phyloP scores from a whole-genome alignment of 2,797 vertebrate genomes.

The Valencia hispanica region DNA sequence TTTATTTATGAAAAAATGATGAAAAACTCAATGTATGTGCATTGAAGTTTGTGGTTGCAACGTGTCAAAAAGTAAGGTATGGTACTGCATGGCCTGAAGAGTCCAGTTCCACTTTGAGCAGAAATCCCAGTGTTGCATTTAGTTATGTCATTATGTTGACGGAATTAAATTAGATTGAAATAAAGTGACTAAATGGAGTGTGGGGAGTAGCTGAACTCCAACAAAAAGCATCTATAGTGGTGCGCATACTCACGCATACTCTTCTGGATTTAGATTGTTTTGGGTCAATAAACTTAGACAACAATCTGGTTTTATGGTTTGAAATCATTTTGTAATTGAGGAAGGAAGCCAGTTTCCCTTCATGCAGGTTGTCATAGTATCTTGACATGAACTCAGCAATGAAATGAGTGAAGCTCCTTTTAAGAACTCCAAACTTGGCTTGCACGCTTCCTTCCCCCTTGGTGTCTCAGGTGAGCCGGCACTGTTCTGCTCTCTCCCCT shows the following conservation, averaged over 20 bases:
- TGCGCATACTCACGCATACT: too few species aligned
- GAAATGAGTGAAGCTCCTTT: constrained; percentile 28
- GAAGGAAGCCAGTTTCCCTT: constrained; percentile 1
- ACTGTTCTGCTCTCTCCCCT: constrained; percentile 61
- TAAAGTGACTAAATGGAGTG: too few species aligned
- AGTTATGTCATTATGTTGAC: too few species aligned
- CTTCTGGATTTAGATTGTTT: not conserved
- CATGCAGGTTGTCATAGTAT: not conserved
- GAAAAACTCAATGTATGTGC: too few species aligned
- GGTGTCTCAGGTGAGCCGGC: constrained; percentile 54
- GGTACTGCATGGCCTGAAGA: too few species aligned
- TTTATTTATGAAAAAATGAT: too few species aligned
- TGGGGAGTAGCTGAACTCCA: too few species aligned
- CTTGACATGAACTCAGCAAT: constrained; percentile 17
- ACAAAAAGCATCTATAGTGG: too few species aligned
- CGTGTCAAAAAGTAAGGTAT: not conserved
- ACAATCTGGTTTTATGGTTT: not conserved
- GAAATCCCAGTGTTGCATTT: not conserved
- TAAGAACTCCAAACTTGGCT: constrained; percentile 47
- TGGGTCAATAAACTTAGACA: not conserved
- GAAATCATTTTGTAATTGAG: not conserved
- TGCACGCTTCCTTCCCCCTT: constrained; percentile 46
- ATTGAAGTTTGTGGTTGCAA: not conserved
- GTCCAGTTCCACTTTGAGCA: not conserved
- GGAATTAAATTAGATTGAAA: too few species aligned